Evolutionary conservation across 1,140 invertebrate genomes (phyloP).

Genomic region (Eumaeus atala): DNA sequence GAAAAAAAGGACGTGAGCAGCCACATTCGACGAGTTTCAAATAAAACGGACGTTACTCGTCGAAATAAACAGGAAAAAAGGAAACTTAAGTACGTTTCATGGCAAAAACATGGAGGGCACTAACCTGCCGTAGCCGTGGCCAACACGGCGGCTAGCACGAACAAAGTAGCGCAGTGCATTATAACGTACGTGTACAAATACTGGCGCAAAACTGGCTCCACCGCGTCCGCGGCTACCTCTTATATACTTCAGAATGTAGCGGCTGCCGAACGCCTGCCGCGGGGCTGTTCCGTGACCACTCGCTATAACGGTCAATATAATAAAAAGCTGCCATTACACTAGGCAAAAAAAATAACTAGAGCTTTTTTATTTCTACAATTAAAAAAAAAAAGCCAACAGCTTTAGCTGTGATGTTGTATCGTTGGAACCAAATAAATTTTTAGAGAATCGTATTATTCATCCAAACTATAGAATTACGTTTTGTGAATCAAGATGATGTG

Average conservation of each 20-base stretch:
- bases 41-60: constrained; percentile 36
- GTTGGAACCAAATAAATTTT: no score
- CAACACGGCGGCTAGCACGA: constrained; percentile 44
- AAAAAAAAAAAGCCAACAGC: background rate
- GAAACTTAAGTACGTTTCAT: no score
- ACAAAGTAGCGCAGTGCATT: constrained; percentile 47
- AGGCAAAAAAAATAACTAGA: background rate
- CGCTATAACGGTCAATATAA: constrained; percentile 43
- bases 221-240: constrained; percentile 31
- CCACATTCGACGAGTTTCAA: constrained; percentile 25
- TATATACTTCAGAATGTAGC: constrained; percentile 43
- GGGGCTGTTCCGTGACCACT: constrained; percentile 32
- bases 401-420: background rate
- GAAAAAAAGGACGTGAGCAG: no score
- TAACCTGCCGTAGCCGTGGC: constrained; percentile 62
- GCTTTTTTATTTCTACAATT: background rate
- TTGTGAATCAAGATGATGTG: no score
- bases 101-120: constrained; percentile 57
- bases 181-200: constrained; percentile 38
- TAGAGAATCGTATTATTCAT: no score
- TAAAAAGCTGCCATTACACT: background rate
- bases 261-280: constrained; percentile 29
- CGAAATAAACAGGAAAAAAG: constrained; percentile 14
- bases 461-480: no score
- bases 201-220: constrained; percentile 46